These are phyloP conservation scores for Pissodes strobi DNA, from an alignment of 1,140 invertebrate genomes.

Conservation along the genomic window DNA sequence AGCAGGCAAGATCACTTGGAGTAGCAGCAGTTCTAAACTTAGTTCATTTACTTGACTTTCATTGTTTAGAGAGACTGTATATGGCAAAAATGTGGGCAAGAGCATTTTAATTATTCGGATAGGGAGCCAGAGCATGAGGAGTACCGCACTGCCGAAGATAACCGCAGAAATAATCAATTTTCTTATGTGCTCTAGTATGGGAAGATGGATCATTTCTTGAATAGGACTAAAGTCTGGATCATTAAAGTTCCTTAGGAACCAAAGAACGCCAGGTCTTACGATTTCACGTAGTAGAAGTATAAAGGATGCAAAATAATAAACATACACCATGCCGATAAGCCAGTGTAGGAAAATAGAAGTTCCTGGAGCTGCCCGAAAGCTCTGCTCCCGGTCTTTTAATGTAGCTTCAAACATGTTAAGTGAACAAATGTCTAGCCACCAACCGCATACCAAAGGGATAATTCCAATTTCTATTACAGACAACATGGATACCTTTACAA, in stretches of 20 bases:
- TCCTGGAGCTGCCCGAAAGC: conserved; percentile 86
- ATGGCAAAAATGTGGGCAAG: conserved; percentile 90
- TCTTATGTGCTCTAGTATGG: conserved; percentile 87
- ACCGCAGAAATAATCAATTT: conserved; percentile 90
- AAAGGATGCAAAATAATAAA: conserved; percentile 99
- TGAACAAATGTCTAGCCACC: conserved; percentile 99
- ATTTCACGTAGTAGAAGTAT: conserved; percentile 92
- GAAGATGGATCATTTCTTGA: conserved; percentile 98
- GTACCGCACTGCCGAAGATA: conserved; percentile 93
- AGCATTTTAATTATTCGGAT: conserved; percentile 83
- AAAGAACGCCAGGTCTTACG: conserved; percentile 91
- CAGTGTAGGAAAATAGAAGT: conserved; percentile 98
- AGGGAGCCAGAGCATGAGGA: conserved; percentile 96
- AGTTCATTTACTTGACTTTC: conserved; percentile 88
- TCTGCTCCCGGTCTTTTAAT: conserved; percentile 82
- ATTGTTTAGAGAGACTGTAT: conserved; percentile 80
- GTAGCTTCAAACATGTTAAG: conserved; percentile 93
- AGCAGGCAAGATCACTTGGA: conserved; percentile 96
- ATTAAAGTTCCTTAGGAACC: conserved; percentile 96
- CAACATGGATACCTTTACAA: conserved; percentile 93
- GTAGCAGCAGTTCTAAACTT: conserved; percentile 87
- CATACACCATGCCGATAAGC: conserved; percentile 99
- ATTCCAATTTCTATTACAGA: conserved; percentile 96
- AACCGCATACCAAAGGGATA: conserved; percentile 94
- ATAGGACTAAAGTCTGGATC: conserved; percentile 99